A percentile compares a stretch with the other conserved stretches of the same genome.
phyloP scores from a whole-genome alignment of 2,888 invertebrate genomes.

The Operophtera brumata region DNA sequence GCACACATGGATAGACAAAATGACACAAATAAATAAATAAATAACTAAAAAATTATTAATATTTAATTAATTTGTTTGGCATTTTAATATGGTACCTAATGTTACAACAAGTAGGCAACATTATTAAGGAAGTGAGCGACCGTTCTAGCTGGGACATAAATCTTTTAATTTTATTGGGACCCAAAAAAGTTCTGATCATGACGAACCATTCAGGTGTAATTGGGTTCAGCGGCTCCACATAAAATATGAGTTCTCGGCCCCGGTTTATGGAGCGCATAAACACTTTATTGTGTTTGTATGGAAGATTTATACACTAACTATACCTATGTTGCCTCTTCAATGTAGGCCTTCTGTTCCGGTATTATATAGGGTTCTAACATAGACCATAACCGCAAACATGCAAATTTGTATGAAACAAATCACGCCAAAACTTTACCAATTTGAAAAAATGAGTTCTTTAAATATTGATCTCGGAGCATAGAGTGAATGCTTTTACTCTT shows the following conservation, averaged over 20 bases:
- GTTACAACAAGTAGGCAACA: slow-evolving; percentile 61
- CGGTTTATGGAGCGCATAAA: slow-evolving; percentile 77
- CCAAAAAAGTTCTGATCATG: slow-evolving; percentile 74
- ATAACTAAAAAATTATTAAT: no score
- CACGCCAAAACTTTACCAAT: no score
- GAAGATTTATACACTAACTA: slow-evolving; percentile 40
- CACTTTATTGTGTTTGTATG: slow-evolving; percentile 72
- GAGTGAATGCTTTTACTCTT: no score
- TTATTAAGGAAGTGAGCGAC: slow-evolving; percentile 55
- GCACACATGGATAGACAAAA: no score
- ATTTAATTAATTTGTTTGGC: not conserved
- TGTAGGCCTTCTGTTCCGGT: no score
- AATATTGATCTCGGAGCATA: no score
- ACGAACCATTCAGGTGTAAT: slow-evolving; percentile 77
- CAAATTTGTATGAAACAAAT: no score
- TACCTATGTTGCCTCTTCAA: slow-evolving; percentile 8
- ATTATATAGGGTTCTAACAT: no score
- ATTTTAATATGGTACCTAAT: slow-evolving; percentile 43
- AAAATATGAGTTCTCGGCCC: slow-evolving; percentile 72
- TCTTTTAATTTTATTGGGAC: slow-evolving; percentile 70
- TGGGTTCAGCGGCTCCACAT: slow-evolving; percentile 72
- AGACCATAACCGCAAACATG: no score
- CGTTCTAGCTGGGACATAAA: slow-evolving; percentile 64
- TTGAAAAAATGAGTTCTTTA: no score
- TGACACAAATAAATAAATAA: no score